These are phyloP conservation scores for Danionella dracula DNA, from an alignment of 2,797 vertebrate species.

Conservation along the genomic window DNA sequence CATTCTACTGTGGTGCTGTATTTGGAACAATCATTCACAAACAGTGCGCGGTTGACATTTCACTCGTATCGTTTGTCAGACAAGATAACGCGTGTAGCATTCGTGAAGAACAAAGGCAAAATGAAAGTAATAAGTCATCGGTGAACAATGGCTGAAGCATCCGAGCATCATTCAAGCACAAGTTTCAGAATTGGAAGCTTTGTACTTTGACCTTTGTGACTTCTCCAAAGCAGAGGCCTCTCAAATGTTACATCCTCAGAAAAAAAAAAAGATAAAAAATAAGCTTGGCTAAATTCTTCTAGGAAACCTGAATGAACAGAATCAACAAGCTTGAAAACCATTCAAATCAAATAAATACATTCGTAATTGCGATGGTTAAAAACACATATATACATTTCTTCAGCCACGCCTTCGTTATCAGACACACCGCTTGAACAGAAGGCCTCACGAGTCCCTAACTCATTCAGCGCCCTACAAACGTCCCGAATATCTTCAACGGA, in stretches of 20 bases:
- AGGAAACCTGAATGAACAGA: conserved; percentile 39
- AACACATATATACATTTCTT: conserved; percentile 63
- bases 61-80: conserved; percentile 32
- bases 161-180: conserved; percentile 23
- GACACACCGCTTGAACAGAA: conserved; percentile 38
- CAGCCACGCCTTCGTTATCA: conserved; percentile 5
- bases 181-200: conserved; percentile 1
- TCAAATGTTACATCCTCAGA: background rate
- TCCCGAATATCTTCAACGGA: conserved; percentile 26
- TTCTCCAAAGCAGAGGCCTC: background rate
- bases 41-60: conserved; percentile 54
- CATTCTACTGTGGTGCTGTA: conserved; percentile 73
- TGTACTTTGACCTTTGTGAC: background rate
- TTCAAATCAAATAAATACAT: conserved; percentile 74
- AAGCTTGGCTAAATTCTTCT: conserved; percentile 44
- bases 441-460: conserved; percentile 9
- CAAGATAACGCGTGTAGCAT: conserved; percentile 54
- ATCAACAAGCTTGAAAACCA: conserved; percentile 39
- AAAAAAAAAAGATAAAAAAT: background rate
- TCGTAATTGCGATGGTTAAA: conserved; percentile 60
- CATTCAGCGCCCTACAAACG: background rate
- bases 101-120: conserved; percentile 55
- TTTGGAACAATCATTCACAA: conserved; percentile 62
- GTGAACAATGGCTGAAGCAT: conserved; percentile 1
- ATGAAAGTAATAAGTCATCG: conserved; percentile 7